A percentile compares a stretch with the other conserved stretches of the same genome.
Evolutionary conservation across 2,888 invertebrate genomes (phyloP).

Genomic region (Sericinus montela): DNA sequence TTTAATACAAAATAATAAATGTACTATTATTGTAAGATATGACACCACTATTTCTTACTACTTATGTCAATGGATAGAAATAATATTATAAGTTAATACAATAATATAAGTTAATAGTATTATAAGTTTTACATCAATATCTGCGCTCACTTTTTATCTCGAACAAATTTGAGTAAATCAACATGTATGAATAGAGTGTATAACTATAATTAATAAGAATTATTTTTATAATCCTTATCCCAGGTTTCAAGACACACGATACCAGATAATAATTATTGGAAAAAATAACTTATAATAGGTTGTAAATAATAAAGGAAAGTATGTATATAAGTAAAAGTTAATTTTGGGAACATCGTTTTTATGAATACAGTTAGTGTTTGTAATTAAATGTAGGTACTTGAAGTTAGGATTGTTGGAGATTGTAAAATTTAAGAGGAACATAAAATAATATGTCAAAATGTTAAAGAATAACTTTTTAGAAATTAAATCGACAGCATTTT

Average conservation of each 20-base stretch:
- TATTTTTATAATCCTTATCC: slow-evolving; percentile 61
- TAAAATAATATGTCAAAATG: slow-evolving; percentile 6
- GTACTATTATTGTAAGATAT: slow-evolving; percentile 38
- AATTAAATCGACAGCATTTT: slow-evolving; percentile 16
- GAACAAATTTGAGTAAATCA: slow-evolving; percentile 28
- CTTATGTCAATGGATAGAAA: slow-evolving; percentile 14
- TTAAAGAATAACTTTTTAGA: slow-evolving; percentile 15
- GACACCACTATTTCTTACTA: slow-evolving; percentile 45
- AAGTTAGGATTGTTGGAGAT: slow-evolving; percentile 24
- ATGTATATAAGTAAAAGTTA: slow-evolving; percentile 17
- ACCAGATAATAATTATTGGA: slow-evolving; percentile 33
- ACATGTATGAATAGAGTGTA: slow-evolving; percentile 24
- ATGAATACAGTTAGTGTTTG: slow-evolving; percentile 23
- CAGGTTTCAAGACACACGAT: slow-evolving; percentile 59
- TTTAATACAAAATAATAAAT: slow-evolving; percentile 27
- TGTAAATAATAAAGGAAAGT: slow-evolving; percentile 42
- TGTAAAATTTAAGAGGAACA: slow-evolving; percentile 17
- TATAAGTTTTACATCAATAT: slow-evolving; percentile 41
- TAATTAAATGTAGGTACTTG: slow-evolving; percentile 22
- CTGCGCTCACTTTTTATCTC: slow-evolving; percentile 26
- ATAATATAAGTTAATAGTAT: slow-evolving; percentile 62
- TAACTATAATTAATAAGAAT: slow-evolving; percentile 39
- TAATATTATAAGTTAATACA: slow-evolving; percentile 45
- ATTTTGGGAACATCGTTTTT: slow-evolving; percentile 26
- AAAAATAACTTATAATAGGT: slow-evolving; percentile 29